Evolutionary conservation across 2,113 vertebrate species (phyloP), one percentile per base, ranked within the genome.

Genomic region (Pithys albifrons): DNA sequence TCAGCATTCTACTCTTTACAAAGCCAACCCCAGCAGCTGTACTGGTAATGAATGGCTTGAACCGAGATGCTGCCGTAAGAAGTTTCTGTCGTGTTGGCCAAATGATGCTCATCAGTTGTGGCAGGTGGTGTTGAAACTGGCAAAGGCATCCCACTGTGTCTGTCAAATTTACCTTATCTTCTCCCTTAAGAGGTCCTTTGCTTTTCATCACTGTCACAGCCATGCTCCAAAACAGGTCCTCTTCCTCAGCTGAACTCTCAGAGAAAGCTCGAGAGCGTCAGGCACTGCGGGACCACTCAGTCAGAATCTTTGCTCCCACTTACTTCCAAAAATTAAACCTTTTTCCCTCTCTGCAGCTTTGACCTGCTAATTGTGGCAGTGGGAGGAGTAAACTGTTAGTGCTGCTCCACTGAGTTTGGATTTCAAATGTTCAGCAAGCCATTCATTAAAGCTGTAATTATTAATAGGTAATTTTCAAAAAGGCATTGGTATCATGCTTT

Each of bases 401-500:
- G 54, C 37, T 91, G 84, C 84, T 89, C 61, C 74, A 65, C 55
- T 73, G 81, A 37, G 39, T 70, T 78, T 87, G 46, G 49, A 88
- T 95, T 89, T 64, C 41, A 95, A 91, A 92, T 81, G 58, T 81
- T 93, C 75, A 84, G 19, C 51, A 67, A 0, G 1, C 79, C 81
- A 72, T 92, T 93, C 70, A 84, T 89, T 95, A 95, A 91, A 59
- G 81, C 46, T 91, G 65, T 88, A 96, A 95, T 96, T 96, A 95
- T 79, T 89, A 95, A 87, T 83, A 77, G 25, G 3, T 55, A 6
- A 79, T 91, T 96, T 92, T 75, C 0, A 1, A 7, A 80, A 88
- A 93, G 28, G 9, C 41, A 74, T 41, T 58, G 49, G 37, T 91
- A 55, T 79, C 52, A 59, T 24, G 45, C 45, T 45, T 69, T 52